Conservation (phyloP, 2,797 vertebrate genomes). For the Epinephelus coioides region DNA sequence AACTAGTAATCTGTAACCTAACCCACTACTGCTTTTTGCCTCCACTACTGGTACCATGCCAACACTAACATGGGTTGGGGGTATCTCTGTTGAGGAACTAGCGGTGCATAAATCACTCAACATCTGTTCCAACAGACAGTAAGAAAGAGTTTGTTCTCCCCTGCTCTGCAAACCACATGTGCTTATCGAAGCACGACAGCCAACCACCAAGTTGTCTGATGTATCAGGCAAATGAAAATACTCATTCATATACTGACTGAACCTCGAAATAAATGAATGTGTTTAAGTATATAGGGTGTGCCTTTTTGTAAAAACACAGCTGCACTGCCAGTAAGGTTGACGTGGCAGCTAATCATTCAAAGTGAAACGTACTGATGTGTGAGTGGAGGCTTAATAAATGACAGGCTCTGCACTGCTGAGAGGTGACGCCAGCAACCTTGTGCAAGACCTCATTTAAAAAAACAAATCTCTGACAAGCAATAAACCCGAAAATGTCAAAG, state of each 20-base stretch:
- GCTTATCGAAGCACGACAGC: slow-evolving; percentile 31
- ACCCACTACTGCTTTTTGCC: background rate
- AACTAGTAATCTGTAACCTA: too few relatives aligned
- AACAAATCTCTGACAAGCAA: slow-evolving; percentile 9
- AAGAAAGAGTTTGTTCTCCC: slow-evolving; percentile 19
- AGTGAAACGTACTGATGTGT: background rate
- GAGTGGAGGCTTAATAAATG: slow-evolving; percentile 21
- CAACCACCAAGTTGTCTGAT: slow-evolving; percentile 25
- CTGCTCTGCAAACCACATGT: slow-evolving; percentile 34
- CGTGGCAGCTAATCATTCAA: slow-evolving; percentile 26
- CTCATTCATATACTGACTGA: slow-evolving; percentile 7
- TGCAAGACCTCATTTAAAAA: slow-evolving; percentile 19
- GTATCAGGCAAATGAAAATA: slow-evolving; percentile 19
- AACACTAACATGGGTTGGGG: slow-evolving; percentile 32
- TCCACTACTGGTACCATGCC: background rate
- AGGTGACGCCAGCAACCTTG: slow-evolving; percentile 19
- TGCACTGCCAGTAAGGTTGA: background rate
- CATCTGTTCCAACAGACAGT: slow-evolving; percentile 62
- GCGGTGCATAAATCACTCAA: slow-evolving; percentile 50
- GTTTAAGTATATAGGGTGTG: background rate
- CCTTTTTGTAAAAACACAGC: slow-evolving; percentile 11
- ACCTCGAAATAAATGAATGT: background rate
- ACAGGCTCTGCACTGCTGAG: slow-evolving; percentile 6
- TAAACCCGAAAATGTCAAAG: slow-evolving; percentile 49
- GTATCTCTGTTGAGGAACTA: slow-evolving; percentile 21